phyloP scores from a whole-genome alignment of 2,888 invertebrate species.

The Tipula unca region DNA sequence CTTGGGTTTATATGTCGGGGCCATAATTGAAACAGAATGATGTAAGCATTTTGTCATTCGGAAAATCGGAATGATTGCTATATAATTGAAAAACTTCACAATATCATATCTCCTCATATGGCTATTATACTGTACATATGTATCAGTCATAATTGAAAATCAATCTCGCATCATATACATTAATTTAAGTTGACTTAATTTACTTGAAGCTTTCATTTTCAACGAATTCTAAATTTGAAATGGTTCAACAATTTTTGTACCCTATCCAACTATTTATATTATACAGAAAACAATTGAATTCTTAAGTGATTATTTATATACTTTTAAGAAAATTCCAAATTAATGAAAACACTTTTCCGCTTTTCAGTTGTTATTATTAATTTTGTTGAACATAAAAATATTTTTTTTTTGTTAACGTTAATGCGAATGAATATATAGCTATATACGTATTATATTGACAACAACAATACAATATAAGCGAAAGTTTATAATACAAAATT shows the following conservation, averaged over 20 bases:
- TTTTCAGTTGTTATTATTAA: background rate
- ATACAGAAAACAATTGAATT: background rate
- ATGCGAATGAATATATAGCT: too few species aligned
- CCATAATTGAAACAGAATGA: too few species aligned
- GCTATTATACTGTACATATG: too few species aligned
- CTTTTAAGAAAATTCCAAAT: background rate
- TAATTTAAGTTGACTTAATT: background rate
- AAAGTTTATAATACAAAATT: too few species aligned
- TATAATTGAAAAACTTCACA: background rate
- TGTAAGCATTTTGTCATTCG: background rate
- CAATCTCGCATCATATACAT: background rate
- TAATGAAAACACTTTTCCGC: background rate
- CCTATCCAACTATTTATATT: background rate
- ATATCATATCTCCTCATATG: background rate
- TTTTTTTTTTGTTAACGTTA: too few species aligned
- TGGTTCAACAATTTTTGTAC: background rate
- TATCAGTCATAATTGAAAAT: background rate
- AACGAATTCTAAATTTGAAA: background rate
- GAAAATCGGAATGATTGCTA: background rate
- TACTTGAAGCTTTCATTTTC: background rate
- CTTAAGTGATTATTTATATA: background rate
- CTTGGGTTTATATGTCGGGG: background rate
- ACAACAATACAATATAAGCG: too few species aligned
- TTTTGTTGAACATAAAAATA: too few species aligned
- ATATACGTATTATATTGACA: too few species aligned